phyloP scores from a whole-genome alignment of 2,113 vertebrate genomes.

The Ranitomeya imitator region DNA sequence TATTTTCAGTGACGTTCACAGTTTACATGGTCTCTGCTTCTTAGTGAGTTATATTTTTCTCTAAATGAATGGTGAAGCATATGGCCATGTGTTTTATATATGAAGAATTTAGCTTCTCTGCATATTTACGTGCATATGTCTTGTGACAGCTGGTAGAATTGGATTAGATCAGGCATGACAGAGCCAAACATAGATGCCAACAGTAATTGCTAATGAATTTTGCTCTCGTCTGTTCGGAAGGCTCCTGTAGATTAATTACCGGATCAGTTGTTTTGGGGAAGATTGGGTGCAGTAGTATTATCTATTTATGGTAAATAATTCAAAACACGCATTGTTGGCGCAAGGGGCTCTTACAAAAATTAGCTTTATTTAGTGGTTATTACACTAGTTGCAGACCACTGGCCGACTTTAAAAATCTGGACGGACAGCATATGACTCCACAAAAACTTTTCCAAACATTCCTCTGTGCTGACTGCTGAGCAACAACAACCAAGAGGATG shows the following conservation, averaged over 20 bases:
- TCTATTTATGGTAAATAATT: too few species aligned
- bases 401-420: too few species aligned
- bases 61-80: background rate
- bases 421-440: too few species aligned
- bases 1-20: background rate
- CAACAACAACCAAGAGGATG: too few species aligned
- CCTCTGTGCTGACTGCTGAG: too few species aligned
- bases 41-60: background rate
- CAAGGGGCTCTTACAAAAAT: too few species aligned
- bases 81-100: background rate
- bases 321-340: too few species aligned
- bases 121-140: conserved; percentile 7
- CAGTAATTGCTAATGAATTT: background rate
- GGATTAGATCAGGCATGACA: background rate
- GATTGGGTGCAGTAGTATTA: too few species aligned
- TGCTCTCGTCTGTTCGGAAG: background rate
- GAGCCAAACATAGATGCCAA: background rate
- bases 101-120: background rate
- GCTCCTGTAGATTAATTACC: background rate
- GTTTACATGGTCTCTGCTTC: background rate
- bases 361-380: too few species aligned
- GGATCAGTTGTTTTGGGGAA: too few species aligned
- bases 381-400: too few species aligned
- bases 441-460: too few species aligned
- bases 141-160: conserved; percentile 1